These are phyloP conservation scores for Aphis gossypii DNA, from an alignment of 1,140 invertebrate genomes.

Conservation along the genomic window DNA sequence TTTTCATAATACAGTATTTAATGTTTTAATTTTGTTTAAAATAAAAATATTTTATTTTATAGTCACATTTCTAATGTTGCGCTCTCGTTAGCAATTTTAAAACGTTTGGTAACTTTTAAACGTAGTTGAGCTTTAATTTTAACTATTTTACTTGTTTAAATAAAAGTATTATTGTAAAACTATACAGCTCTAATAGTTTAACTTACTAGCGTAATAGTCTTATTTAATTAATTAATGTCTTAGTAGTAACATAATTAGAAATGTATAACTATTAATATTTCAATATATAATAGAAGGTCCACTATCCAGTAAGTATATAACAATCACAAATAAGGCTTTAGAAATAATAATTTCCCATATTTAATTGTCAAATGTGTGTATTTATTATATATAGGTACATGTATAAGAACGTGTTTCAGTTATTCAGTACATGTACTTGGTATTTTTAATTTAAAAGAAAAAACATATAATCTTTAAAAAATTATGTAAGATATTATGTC, in stretches of 20 bases:
- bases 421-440: background rate
- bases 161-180: background rate
- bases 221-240: background rate
- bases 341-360: background rate
- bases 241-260: background rate
- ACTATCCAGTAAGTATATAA: background rate
- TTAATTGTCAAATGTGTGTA: background rate
- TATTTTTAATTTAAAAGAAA: background rate
- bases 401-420: background rate
- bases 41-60: background rate
- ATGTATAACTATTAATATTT: background rate
- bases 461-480: background rate
- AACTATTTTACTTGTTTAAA: background rate
- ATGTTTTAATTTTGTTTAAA: background rate
- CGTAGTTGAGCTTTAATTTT: background rate
- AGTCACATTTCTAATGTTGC: background rate
- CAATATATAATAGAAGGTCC: background rate
- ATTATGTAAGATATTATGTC: background rate
- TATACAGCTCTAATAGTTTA: too few relatives aligned
- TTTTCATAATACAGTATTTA: background rate
- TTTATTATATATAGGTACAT: background rate
- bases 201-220: background rate
- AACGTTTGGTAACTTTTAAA: background rate
- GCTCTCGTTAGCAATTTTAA: too few relatives aligned
- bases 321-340: background rate